Conservation (phyloP, 92 coral and sea anemone species). For the Desmophyllum pertusum region DNA sequence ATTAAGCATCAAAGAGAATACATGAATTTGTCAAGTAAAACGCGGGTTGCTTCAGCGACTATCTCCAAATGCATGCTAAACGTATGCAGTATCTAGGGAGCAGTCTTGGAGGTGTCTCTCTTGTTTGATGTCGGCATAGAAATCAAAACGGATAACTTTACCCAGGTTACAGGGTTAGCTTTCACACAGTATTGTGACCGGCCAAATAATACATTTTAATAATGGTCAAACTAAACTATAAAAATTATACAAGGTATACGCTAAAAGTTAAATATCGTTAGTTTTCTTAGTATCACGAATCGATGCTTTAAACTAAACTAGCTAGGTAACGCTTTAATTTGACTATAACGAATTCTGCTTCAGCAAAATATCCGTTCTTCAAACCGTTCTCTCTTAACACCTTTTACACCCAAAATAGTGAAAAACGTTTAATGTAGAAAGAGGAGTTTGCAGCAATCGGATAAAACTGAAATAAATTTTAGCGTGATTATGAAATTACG, state of each 20-base stretch:
- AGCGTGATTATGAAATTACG: neutral
- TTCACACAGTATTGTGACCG: neutral
- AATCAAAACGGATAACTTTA: neutral
- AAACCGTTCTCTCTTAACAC: neutral
- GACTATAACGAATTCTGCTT: no score
- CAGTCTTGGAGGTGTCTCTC: neutral
- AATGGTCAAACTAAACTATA: neutral
- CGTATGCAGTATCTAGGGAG: neutral
- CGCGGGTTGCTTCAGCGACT: neutral
- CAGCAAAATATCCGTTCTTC: neutral
- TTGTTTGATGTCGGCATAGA: neutral
- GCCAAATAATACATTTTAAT: neutral
- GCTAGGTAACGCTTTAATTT: no score
- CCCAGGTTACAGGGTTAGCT: neutral
- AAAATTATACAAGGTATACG: neutral
- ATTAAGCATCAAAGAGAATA: neutral
- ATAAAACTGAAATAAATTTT: neutral
- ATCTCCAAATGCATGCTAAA: constrained; percentile 3
- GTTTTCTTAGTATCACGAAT: neutral
- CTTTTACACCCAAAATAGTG: no score
- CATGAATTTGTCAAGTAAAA: neutral
- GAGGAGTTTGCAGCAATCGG: neutral
- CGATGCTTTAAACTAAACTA: no score
- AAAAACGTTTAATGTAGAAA: neutral
- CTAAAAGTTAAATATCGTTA: neutral